Conservation (phyloP, 2,113 vertebrate species). For the Conger conger region DNA sequence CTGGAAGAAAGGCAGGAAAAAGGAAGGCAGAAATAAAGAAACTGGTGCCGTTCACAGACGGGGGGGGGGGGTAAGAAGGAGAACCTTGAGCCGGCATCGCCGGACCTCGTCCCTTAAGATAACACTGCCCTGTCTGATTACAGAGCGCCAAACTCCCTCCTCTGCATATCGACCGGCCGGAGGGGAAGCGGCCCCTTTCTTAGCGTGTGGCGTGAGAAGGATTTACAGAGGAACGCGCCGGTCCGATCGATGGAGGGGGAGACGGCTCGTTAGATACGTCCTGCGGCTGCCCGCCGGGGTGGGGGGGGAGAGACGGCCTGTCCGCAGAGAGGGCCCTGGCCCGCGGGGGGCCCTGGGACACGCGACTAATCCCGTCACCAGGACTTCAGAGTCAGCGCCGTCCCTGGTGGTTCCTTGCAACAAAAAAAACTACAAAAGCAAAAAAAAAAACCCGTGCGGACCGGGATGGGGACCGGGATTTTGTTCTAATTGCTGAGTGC, state of each 20-base stretch:
- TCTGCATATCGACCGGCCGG: conserved; percentile 68
- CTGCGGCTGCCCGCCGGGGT: conserved; percentile 25
- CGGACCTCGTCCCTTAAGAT: conserved; percentile 49
- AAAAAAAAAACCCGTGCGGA: not conserved
- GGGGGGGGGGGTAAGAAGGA: conserved; percentile 8
- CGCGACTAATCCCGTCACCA: too few species aligned
- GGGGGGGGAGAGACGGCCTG: not conserved
- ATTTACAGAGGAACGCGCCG: conserved; percentile 72
- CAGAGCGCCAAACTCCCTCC: conserved; percentile 62
- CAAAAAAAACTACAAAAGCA: not conserved
- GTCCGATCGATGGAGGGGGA: conserved; percentile 75
- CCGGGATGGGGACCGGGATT: not conserved
- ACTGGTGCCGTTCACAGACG: not conserved
- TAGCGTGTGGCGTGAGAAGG: conserved; percentile 77
- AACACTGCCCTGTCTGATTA: conserved; percentile 55
- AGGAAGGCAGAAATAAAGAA: not conserved
- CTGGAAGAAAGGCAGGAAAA: not conserved
- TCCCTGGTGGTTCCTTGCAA: too few species aligned
- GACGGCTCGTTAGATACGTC: conserved; percentile 73
- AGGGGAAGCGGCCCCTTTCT: conserved; percentile 66
- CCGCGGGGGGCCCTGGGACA: too few species aligned
- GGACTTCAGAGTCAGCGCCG: too few species aligned
- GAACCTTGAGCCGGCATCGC: conserved; percentile 41
- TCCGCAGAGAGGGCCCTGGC: not conserved
- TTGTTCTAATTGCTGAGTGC: not conserved